Evolutionary conservation across 2,113 vertebrate species (phyloP).

Genomic region (Perca fluviatilis): DNA sequence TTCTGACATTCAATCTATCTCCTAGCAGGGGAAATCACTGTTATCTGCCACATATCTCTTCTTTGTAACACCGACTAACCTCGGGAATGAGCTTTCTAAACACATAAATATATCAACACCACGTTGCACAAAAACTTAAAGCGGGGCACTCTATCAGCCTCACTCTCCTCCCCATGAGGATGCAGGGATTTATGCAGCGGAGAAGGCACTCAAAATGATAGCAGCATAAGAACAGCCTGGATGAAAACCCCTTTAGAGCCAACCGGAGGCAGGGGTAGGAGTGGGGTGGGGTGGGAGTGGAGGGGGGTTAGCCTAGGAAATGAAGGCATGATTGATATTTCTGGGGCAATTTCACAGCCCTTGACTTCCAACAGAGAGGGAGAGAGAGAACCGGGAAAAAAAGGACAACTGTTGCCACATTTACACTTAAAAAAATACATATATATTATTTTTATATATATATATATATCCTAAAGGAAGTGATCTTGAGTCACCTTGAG

Average conservation of each 20-base stretch:
- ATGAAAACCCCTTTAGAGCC: conserved; percentile 3
- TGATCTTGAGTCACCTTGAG: conserved; percentile 9
- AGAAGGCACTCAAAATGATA: conserved; percentile 27
- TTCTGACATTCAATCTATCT: conserved; percentile 39
- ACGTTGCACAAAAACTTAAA: conserved; percentile 24
- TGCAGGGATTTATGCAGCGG: conserved; percentile 37
- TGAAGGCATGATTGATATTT: conserved; percentile 70
- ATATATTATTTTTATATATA: background rate
- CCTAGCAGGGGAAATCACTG: conserved; percentile 30
- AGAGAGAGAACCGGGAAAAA: conserved; percentile 13
- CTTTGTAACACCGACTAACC: conserved; percentile 24
- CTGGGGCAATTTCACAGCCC: conserved; percentile 68
- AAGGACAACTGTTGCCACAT: conserved; percentile 2
- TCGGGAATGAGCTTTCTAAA: conserved; percentile 55
- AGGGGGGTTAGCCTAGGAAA: conserved; percentile 29
- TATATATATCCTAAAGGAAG: background rate
- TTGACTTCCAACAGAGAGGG: conserved; percentile 54
- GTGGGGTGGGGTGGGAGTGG: background rate
- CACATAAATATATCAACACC: conserved; percentile 46
- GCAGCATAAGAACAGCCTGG: conserved; percentile 23
- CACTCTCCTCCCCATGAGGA: conserved; percentile 42
- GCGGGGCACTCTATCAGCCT: conserved; percentile 50
- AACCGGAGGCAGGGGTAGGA: background rate
- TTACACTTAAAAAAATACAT: background rate
- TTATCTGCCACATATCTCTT: conserved; percentile 43